A percentile compares a stretch with the other conserved stretches of the same genome.
Conservation (phyloP, 2,888 invertebrate species). For the Geotrupes spiniger region DNA sequence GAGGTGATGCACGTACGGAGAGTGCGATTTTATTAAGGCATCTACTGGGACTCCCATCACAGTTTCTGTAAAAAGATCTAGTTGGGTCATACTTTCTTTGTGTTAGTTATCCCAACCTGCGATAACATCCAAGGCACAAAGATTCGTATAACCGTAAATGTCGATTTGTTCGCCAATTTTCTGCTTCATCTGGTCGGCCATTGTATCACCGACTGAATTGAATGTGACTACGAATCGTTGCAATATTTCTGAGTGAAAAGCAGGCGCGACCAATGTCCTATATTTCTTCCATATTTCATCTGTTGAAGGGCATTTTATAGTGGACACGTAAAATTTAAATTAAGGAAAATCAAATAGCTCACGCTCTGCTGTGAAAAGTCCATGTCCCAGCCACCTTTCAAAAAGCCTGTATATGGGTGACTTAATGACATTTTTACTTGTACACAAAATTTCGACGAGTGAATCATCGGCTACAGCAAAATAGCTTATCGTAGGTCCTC, state of each 20-base stretch:
- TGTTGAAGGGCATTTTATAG: too few relatives aligned
- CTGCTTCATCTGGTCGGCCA: slow-evolving; percentile 54
- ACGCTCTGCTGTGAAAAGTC: slow-evolving; percentile 37
- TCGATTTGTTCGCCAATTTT: slow-evolving; percentile 51
- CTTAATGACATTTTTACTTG: slow-evolving; percentile 35
- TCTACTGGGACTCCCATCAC: slow-evolving; percentile 77
- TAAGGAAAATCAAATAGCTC: too few relatives aligned
- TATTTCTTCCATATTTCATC: slow-evolving; percentile 61
- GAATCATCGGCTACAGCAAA: slow-evolving; percentile 26
- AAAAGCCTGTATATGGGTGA: slow-evolving; percentile 34
- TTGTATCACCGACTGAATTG: slow-evolving; percentile 58
- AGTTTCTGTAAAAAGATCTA: slow-evolving; percentile 48
- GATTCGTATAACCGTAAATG: slow-evolving; percentile 59
- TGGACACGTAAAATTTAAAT: too few relatives aligned
- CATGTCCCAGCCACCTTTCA: slow-evolving; percentile 37
- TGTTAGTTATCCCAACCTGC: slow-evolving; percentile 48
- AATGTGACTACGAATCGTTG: slow-evolving; percentile 69
- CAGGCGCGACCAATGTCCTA: slow-evolving; percentile 68
- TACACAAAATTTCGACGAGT: slow-evolving; percentile 30
- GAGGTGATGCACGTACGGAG: slow-evolving; percentile 72
- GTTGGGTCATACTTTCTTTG: background rate
- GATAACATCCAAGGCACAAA: slow-evolving; percentile 59
- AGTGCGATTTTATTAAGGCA: slow-evolving; percentile 66
- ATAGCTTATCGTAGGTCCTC: slow-evolving; percentile 21
- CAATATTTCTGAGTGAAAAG: slow-evolving; percentile 73